Percentiles rank a stretch among this genome's conserved stretches.
Conservation (phyloP, 2,113 vertebrate genomes). For the Amia ocellicauda region DNA sequence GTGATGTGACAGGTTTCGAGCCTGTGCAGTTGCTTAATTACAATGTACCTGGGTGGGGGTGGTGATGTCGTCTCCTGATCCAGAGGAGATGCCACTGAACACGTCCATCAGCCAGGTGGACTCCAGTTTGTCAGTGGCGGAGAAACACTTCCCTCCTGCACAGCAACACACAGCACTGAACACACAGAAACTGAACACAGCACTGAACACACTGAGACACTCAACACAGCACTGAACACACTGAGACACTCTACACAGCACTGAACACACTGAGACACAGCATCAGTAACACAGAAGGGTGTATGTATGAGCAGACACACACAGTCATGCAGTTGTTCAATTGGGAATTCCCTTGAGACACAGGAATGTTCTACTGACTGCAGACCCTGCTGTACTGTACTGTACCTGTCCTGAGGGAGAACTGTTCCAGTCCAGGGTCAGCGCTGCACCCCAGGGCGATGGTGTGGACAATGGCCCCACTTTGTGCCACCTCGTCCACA, state of each 20-base stretch:
- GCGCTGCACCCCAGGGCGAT: constrained; percentile 49
- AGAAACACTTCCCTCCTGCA: constrained; percentile 10
- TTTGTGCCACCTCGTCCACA: constrained; percentile 31
- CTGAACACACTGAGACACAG: not conserved
- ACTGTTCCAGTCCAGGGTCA: constrained; percentile 39
- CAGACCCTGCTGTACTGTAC: no score
- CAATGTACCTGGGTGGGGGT: no score
- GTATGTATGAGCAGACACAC: no score
- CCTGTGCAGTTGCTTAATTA: no score
- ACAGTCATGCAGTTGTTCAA: no score
- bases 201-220: no score
- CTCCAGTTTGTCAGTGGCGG: constrained; percentile 16
- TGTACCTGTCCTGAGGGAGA: constrained; percentile 49
- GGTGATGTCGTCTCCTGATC: not conserved
- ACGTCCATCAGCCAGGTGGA: constrained; percentile 17
- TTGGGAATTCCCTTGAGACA: no score
- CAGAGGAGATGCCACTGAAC: constrained; percentile 7
- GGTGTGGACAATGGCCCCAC: constrained; percentile 51
- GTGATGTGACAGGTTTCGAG: no score
- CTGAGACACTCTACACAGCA: not conserved
- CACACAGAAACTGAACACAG: no score
- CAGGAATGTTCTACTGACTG: no score
- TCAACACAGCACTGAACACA: no score
- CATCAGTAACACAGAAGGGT: no score
- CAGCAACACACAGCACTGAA: not conserved